phyloP scores from a whole-genome alignment of 1,140 invertebrate species.

The Drosophila burlai region DNA sequence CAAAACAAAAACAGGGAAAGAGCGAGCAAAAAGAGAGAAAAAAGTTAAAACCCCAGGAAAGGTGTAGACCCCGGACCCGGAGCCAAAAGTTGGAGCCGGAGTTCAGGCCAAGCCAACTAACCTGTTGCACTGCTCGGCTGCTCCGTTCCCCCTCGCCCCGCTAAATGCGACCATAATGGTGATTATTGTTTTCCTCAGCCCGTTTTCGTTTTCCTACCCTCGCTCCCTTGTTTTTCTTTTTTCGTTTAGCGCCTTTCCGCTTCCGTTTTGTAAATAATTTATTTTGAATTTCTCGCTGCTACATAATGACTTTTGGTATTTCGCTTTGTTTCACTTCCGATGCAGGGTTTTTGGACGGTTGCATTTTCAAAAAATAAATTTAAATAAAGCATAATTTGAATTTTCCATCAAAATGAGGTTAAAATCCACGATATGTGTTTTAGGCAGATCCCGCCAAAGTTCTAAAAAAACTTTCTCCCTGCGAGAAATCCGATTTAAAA shows the following conservation, averaged over 20 bases:
- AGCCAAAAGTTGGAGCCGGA: conserved; percentile 30
- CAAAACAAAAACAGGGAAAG: conserved; percentile 5
- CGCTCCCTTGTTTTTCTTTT: not conserved
- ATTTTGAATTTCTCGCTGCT: conserved; percentile 32
- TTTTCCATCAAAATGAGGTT: conserved; percentile 10
- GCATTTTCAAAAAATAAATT: conserved; percentile 17
- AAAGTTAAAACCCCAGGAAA: not conserved
- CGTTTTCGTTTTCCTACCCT: conserved; percentile 23
- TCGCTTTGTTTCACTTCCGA: conserved; percentile 54
- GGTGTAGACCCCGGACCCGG: conserved; percentile 15
- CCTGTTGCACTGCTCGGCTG: conserved; percentile 36
- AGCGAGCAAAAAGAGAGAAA: conserved; percentile 4
- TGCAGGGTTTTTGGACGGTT: conserved; percentile 27
- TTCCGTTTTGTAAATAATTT: conserved; percentile 58
- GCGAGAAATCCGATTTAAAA: not conserved
- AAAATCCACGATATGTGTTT: not conserved
- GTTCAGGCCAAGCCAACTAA: conserved; percentile 55
- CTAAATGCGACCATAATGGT: conserved; percentile 3
- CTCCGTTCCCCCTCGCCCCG: not conserved
- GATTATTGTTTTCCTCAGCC: conserved; percentile 25
- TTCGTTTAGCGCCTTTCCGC: conserved; percentile 53
- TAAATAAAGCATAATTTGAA: conserved; percentile 25
- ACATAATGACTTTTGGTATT: conserved; percentile 34
- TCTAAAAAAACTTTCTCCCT: conserved; percentile 45
- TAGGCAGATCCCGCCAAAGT: not conserved